Base-by-base conservation (phyloP, 2,888 invertebrate genomes). In the Pharmacophagus antenor region DNA sequence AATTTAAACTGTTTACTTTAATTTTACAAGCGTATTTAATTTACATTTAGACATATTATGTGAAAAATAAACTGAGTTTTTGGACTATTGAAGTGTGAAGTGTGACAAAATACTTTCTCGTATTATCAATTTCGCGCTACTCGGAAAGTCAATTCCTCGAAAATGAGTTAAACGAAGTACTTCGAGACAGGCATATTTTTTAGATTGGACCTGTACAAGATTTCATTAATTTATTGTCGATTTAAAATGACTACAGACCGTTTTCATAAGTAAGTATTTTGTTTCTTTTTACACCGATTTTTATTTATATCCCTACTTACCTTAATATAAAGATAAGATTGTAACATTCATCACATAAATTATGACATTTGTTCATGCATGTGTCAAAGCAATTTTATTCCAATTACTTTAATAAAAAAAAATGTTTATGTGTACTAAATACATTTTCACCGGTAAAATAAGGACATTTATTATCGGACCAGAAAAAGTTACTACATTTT, bases 221-320 rank as follows among this genome's bases (percentile, higher is more conserved):
- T 42, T 42, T 42, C 17, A 17, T 42, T 2, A 42, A 42, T 17
- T 5, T 46, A 23, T 56, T 31, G 17, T 20, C 21, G 56, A 21
- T 27, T 58, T 15, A 47, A 65, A 77, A 93, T 93, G 93, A 89
- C 92, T 70, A 92, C 92, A 50, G 92, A 92, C 79, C 88, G 93
- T 79, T 93, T 92, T 79, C 93, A 93, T 79, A 93, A 93, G 93
- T 93, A 83, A 91, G 93, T 92, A 37, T 46, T 51, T 46, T 27
- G 12, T 25, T 67, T 61, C 59, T 41, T 56, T 22, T 47, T 25
- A 62, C 63, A 62, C 53, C 44, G 61, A 25, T 48, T 59, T 56
- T 55, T 63, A 60, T 50, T 63, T 67, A 56, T 58, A 66, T 65
- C 64, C 59, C 44, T 52, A 44, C 61, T 63, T 65, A 67, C 64